Evolutionary conservation across 2,113 vertebrate species (phyloP).

Genomic region (Cercocebus atys): DNA sequence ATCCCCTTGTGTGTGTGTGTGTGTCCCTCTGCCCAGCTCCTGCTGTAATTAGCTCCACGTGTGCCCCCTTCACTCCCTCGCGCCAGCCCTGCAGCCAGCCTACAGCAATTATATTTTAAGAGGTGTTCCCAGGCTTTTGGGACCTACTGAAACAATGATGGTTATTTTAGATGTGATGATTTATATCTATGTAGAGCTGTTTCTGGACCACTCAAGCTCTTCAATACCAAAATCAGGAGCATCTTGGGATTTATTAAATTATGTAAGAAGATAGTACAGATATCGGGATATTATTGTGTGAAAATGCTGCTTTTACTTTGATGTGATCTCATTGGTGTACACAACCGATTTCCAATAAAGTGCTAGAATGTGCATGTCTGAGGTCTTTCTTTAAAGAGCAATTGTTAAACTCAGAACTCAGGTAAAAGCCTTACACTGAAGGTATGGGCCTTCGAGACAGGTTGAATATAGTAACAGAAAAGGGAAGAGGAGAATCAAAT

Average conservation of each 20-base stretch:
- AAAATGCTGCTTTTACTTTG: conserved; percentile 31
- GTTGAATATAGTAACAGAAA: neutral
- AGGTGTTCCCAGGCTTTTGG: conserved; percentile 23
- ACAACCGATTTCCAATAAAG: conserved; percentile 63
- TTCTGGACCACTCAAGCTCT: conserved; percentile 25
- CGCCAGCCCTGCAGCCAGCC: neutral
- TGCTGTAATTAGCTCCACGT: neutral
- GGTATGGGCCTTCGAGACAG: neutral
- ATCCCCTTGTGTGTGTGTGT: rapidly evolving
- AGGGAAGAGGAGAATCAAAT: neutral
- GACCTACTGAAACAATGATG: neutral
- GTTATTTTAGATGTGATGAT: conserved; percentile 39
- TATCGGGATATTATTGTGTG: neutral
- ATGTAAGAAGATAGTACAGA: conserved; percentile 36
- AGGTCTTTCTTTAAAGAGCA: conserved; percentile 43
- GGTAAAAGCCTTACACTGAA: neutral
- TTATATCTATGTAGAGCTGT: conserved; percentile 64
- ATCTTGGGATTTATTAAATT: conserved; percentile 53
- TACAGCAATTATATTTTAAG: neutral
- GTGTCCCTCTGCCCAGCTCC: neutral
- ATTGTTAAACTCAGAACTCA: neutral
- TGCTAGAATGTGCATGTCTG: neutral
- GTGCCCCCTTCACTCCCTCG: neutral
- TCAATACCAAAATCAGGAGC: neutral
- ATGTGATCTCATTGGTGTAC: conserved; percentile 39